Evolutionary conservation across 2,888 invertebrate species (phyloP), one percentile per base, ranked within the genome.

Genomic region (Cyclophora punctaria): DNA sequence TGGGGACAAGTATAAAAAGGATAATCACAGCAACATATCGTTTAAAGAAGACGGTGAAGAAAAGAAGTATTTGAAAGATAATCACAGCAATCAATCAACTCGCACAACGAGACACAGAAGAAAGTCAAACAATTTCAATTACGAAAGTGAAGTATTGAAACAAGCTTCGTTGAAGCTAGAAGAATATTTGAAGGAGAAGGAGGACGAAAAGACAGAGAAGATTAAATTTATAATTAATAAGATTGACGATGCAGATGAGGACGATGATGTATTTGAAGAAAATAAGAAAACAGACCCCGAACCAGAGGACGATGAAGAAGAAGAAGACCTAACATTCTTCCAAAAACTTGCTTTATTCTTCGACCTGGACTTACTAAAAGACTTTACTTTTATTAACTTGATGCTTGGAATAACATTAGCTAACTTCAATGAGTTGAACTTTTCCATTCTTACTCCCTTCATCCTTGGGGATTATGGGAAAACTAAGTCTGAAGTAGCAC

Each of bases 381-480:
- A 94, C 74, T 90, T 90, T 7, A 90, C 92, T 3, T 94, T 92
- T 62, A 89, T 93, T 3, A 94, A 93, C 64, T 80, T 94, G 7
- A 93, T 93, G 88, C 69, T 93, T 49, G 94, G 94, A 1, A 84
- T 94, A 46, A 93, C 93, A 0, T 79, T 93, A 42, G 93, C 93
- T 0, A 92, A 91, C 66, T 93, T 93, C 63, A 91, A 91, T 3
- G 94, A 94, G 73, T 64, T 93, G 4, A 94, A 94, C 71, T 94
- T 94, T 69, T 92, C 93, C 2, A 90, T 94, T 47, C 67, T 94
- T 47, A 93, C 93, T 0, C 93, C 94, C 1, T 93, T 94, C 57
- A 92, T 94, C 60, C 78, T 94, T n/a, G 89, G 89, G 20, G 94
- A 93, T 64, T 92, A 91, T 63, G 90, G 92, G 0, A 90, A 92